Evolutionary conservation across 2,888 invertebrate species (phyloP).

Genomic region (Elysia crispata): DNA sequence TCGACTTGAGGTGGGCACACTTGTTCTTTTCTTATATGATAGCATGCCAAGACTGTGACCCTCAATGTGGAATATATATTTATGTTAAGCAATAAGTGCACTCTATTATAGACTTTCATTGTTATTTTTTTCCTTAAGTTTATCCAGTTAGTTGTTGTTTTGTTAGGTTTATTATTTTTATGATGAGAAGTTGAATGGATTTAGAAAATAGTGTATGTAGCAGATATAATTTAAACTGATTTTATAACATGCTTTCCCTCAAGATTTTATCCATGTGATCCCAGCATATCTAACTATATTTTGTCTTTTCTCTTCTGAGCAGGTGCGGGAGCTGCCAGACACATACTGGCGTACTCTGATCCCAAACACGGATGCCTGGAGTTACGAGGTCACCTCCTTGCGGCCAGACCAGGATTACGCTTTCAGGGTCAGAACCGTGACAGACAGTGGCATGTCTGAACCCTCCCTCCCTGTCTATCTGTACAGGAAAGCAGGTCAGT

Average conservation of each 20-base stretch:
- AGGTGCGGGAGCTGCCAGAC: conserved; percentile 62
- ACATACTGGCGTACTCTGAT: conserved; percentile 63
- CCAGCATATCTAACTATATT: too few species aligned
- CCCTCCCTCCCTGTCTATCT: conserved; percentile 90
- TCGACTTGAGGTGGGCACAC: conserved; percentile 54
- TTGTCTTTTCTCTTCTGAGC: background rate
- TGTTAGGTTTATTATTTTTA: background rate
- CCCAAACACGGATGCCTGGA: conserved; percentile 58
- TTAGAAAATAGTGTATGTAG: too few species aligned
- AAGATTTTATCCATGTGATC: too few species aligned
- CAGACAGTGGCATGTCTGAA: conserved; percentile 94
- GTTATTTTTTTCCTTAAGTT: background rate
- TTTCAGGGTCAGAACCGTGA: conserved; percentile 95
- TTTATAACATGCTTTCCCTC: too few species aligned
- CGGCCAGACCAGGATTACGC: conserved; percentile 96
- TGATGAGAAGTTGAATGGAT: too few species aligned
- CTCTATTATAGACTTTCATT: background rate
- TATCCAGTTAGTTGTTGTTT: background rate
- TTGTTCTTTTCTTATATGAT: background rate
- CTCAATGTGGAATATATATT: too few species aligned
- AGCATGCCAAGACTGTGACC: background rate
- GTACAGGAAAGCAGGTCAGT: conserved; percentile 66
- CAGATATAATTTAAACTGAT: too few species aligned
- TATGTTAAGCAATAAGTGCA: too few species aligned
- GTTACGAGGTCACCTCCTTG: conserved; percentile 78